Base-by-base conservation (phyloP, 2,797 vertebrate species). In the Chelon labrosus region DNA sequence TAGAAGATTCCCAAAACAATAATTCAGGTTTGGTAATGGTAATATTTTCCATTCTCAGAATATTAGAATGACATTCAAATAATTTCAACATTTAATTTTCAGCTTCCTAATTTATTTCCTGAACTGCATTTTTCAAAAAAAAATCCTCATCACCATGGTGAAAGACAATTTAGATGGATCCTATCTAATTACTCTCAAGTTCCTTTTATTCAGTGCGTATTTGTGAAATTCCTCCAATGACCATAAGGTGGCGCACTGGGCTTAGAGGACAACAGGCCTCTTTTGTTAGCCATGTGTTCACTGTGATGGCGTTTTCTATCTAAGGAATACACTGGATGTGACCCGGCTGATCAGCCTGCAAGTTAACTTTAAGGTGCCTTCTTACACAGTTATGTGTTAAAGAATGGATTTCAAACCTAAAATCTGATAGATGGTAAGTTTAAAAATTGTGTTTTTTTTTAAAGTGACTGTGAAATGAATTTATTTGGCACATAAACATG, bases 261-360 rank as follows among this genome's bases (percentile, higher is more conserved):
- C 89, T 74, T 42, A 78, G 58, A 82, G 76, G 87, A 91, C 73
- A 83, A 80, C 62, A 82, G 83, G 83, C 79, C 88, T 90, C 90
- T 91, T 92, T 94, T 93, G 90, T 92, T 86, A 85, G 88, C 90
- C 89, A 92, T 91, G 92, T 91, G 90, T 91, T 92, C 88, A 82
- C 85, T 71, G 77, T 88, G 85, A 91, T 88, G 80, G 88, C 84
- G 88, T 82, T 87, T 88, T 81, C 88, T 90, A 89, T 86, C 88
- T 82, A 67, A 77, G 85, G 64, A 85, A 89, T 67, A 90, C 81
- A 85, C 85, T 85, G 85, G 65, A 90, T 83, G 77, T 91, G 87
- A 91, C 88, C 90, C 75, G 63, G 76, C 79, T 76, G 75, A 88
- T 88, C 80, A 78, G 60, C 57, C 56, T 73, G 73, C 22, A 77